Percentiles rank a stretch among this genome's conserved stretches.
Conservation (phyloP, 2,797 vertebrate species). For the Xiphophorus birchmanni region DNA sequence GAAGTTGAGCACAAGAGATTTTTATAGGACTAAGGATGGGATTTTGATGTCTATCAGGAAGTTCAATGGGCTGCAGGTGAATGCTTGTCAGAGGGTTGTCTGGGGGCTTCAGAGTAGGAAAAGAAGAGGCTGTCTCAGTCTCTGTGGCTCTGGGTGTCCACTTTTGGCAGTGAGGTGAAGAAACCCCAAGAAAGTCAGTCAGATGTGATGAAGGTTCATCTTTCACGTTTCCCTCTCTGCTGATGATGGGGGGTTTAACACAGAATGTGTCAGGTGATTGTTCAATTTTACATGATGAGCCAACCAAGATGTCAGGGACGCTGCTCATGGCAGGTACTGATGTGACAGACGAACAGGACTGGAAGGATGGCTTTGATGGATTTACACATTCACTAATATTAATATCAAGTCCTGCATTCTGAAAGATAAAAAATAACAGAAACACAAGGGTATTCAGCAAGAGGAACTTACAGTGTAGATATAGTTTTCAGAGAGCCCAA, state of each 20-base stretch:
- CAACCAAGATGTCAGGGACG: constrained; percentile 51
- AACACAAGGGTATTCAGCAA: background rate
- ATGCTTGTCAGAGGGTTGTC: constrained; percentile 67
- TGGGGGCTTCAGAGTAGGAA: constrained; percentile 49
- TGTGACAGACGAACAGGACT: constrained; percentile 15
- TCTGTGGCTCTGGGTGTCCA: constrained; percentile 40
- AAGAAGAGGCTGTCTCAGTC: constrained; percentile 19
- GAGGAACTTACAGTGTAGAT: background rate
- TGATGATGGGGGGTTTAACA: constrained; percentile 50
- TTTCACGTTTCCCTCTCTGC: constrained; percentile 4
- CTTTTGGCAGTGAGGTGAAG: constrained; percentile 20
- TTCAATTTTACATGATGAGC: constrained; percentile 29
- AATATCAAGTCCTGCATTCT: constrained; percentile 44
- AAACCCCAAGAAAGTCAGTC: constrained; percentile 9
- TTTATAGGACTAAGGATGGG: constrained; percentile 29
- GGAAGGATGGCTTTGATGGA: constrained; percentile 34
- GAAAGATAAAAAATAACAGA: constrained; percentile 34
- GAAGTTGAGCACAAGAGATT: constrained; percentile 31
- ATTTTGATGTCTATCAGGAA: constrained; percentile 11
- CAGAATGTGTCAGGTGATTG: constrained; percentile 43
- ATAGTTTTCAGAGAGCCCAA: constrained; percentile 20
- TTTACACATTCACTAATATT: constrained; percentile 25
- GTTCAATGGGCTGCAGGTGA: constrained; percentile 58
- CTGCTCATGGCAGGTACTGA: constrained; percentile 22
- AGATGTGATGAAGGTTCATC: background rate